Evolutionary conservation across 1,140 invertebrate genomes (phyloP), one percentile per base, ranked within the genome.

Genomic region (Bombus affinis): DNA sequence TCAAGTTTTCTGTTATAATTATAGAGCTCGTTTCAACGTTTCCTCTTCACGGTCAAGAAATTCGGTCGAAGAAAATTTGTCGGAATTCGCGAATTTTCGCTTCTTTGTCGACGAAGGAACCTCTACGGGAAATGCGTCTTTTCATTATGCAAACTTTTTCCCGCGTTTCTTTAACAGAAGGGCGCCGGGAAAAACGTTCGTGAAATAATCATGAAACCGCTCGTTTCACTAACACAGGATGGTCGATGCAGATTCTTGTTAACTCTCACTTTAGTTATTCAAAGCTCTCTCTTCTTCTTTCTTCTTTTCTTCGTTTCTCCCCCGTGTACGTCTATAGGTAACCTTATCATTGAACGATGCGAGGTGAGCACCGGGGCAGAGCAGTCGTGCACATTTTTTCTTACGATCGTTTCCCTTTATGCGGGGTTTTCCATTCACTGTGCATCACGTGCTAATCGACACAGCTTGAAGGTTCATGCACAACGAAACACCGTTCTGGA

Each of bases 391-490:
- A 37, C 42, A 68, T 83, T 68, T 74, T 77, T 83, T 68, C 73
- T 77, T 77, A 68, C 28, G 22, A 77, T 68, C 73, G 73, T 68
- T 83, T 42, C 73, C 62, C 44, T 77, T 76, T 66, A 83, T 68
- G 35, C 57, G 25, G 18, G 4, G 9, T 18, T 59, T 83, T 68
- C 62, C 74, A 77, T 83, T 83, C 73, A 77, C 44, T 25, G n/a
- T 44, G 71, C 39, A 82, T 57, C 44, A 83, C 44, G 44, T 83
- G 81, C 44, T 83, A 77, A 77, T 77, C 81, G 81, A 82, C 81
- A 42, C 57, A 37, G 12, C 73, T 76, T n/a, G 73, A 76, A 62
- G 62, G 37, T 68, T 53, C 62, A 37, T 66, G 32, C 15, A 66
- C 32, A 66, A 32, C n/a, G 65, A 66, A 66, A 66, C 15, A 66